These are phyloP conservation scores for Lateolabrax maculatus DNA, from an alignment of 2,797 vertebrate genomes.

Conservation along the genomic window DNA sequence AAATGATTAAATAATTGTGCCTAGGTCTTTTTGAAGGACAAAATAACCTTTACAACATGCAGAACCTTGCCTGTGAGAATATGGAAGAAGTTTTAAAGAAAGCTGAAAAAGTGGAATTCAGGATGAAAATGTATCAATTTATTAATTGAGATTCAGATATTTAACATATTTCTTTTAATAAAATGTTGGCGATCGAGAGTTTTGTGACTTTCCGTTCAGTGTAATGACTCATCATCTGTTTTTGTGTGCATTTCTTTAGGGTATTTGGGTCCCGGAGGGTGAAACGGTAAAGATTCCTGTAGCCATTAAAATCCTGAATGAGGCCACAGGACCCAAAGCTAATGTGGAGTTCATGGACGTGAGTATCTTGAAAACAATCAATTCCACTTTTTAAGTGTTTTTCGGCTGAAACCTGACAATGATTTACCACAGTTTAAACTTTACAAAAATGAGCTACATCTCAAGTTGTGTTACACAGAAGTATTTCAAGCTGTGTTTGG, in stretches of 20 bases:
- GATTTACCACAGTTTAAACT: not conserved
- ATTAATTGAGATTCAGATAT: constrained; percentile 22
- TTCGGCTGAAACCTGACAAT: not conserved
- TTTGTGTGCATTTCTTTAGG: constrained; percentile 82
- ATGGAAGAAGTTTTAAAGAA: constrained; percentile 21
- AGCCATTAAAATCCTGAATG: constrained; percentile 97
- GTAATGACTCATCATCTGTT: constrained; percentile 13
- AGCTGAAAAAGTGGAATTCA: not conserved
- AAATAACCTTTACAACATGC: constrained; percentile 32
- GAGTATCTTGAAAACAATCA: constrained; percentile 81
- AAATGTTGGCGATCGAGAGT: constrained; percentile 6
- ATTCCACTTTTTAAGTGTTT: not conserved
- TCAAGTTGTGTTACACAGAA: not conserved
- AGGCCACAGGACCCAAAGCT: constrained; percentile 97
- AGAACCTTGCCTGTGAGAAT: constrained; percentile 13
- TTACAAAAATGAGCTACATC: not conserved
- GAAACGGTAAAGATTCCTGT: constrained; percentile 99
- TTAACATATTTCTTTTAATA: not conserved
- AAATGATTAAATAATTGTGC: constrained; percentile 53
- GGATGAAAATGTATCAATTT: not conserved
- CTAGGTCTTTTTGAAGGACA: constrained; percentile 40
- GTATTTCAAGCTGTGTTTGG: not conserved
- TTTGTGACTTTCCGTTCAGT: constrained; percentile 27
- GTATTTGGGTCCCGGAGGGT: constrained; percentile 98
- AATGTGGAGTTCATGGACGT: constrained; percentile 99